Conservation (phyloP, 2,888 invertebrate species). For the Fragum sueziense region DNA sequence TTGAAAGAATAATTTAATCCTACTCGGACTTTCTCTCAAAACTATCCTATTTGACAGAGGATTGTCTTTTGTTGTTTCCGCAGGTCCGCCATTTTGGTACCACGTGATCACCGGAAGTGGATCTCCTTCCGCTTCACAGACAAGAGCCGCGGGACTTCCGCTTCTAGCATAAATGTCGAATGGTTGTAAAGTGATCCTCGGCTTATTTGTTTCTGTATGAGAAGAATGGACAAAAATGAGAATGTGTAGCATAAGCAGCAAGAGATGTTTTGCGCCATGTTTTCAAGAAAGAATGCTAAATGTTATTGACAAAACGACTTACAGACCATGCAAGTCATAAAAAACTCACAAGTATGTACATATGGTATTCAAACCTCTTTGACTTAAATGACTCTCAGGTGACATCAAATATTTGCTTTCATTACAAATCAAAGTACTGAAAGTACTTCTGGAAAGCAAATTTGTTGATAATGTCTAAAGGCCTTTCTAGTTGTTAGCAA, state of each 20-base stretch:
- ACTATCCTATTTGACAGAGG: constrained; percentile 93
- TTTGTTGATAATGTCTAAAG: too few species aligned
- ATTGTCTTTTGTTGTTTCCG: constrained; percentile 85
- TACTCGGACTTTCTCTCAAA: constrained; percentile 89
- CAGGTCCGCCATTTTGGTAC: constrained; percentile 93
- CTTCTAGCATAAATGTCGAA: constrained; percentile 97
- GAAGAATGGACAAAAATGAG: background rate
- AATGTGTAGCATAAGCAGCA: background rate
- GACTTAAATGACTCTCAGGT: too few species aligned
- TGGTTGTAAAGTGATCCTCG: constrained; percentile 98
- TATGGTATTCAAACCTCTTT: too few species aligned
- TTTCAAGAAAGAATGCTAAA: too few species aligned
- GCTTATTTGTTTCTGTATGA: constrained; percentile 79
- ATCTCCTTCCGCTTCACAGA: constrained; percentile 98
- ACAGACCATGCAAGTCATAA: too few species aligned
- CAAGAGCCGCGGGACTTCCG: constrained; percentile 97
- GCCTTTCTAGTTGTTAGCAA: too few species aligned
- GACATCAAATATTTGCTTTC: too few species aligned
- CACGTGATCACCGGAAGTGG: constrained; percentile 92
- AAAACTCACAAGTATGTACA: too few species aligned
- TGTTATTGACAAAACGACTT: too few species aligned
- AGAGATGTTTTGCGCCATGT: too few species aligned
- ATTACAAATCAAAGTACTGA: too few species aligned
- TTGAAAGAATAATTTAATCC: constrained; percentile 91
- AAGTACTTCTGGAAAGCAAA: too few species aligned